Percentiles rank a stretch among this genome's conserved stretches.
phyloP scores from a whole-genome alignment of 2,888 invertebrate genomes.

The Erannis defoliaria region DNA sequence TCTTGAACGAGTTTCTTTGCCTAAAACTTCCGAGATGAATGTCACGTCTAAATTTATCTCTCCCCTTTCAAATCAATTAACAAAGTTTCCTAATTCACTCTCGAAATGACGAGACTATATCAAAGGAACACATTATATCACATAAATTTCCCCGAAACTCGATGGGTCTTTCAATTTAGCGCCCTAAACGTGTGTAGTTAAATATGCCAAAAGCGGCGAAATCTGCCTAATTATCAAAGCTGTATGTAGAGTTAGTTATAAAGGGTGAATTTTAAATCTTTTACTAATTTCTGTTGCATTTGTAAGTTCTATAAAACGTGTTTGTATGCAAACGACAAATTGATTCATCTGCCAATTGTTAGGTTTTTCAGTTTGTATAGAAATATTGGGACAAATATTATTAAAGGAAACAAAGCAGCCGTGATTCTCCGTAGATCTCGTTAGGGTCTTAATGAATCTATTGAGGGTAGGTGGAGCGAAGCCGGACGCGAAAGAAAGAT shows the following conservation, averaged over 20 bases:
- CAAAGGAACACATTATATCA: conserved; percentile 32
- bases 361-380: conserved; percentile 42
- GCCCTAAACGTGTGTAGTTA: conserved; percentile 35
- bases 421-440: conserved; percentile 82
- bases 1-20: background rate
- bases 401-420: conserved; percentile 82
- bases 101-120: conserved; percentile 30
- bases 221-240: conserved; percentile 63
- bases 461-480: conserved; percentile 81
- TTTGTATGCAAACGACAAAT: conserved; percentile 56
- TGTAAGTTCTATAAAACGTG: conserved; percentile 51
- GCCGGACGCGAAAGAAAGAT: conserved; percentile 71
- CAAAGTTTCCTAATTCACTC: conserved; percentile 33
- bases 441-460: conserved; percentile 85
- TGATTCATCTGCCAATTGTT: conserved; percentile 52
- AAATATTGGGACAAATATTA: conserved; percentile 73
- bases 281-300: conserved; percentile 55
- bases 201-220: conserved; percentile 50
- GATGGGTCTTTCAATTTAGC: conserved; percentile 35
- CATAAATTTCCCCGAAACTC: conserved; percentile 32
- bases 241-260: conserved; percentile 56
- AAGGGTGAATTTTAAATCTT: conserved; percentile 64
- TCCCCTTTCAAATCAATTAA: conserved; percentile 25
- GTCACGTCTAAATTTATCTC: conserved; percentile 6
- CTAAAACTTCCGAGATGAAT: conserved; percentile 3